Evolutionary conservation across 2,888 invertebrate genomes (phyloP), one percentile per base, ranked within the genome.

Genomic region (Synergus laeviventris): DNA sequence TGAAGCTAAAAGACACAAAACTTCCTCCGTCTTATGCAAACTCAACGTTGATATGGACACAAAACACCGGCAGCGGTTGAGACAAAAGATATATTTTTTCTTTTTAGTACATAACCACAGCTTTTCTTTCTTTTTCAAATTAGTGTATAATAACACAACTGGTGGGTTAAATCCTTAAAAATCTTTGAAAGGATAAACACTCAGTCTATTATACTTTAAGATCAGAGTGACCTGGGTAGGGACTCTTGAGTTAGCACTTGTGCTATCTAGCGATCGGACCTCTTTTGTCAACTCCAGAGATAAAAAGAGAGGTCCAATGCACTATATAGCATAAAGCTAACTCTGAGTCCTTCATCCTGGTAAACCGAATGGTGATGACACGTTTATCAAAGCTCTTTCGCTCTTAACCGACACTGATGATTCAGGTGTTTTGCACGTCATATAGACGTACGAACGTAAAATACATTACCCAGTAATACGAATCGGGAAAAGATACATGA

Each of bases 401-500:
- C 56, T 56, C 56, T 82, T 81, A 79, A 84, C 83, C 81, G 79
- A 45, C 80, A 81, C 83, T 66, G 76, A 73, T 73, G 61, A 24
- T 62, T 78, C 60, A 76, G 73, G 80, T 21, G 11, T 56, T 56
- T 21, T 24, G 21, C 56, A 12, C 21, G 9, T 21, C 12, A 21
- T 56, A 21, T 56, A 21, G 21, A 14, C 42, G 42, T 24, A 21
- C 56, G 56, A 78, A 79, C 73, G 73, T 79, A 78, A 80, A 76
- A 86, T 86, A 85, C 86, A 74, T 85, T 85, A 85, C 84, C 84
- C 62, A 82, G 75, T 66, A 42, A 78, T 31, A 73, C 11, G 73
- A 75, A 81, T n/a, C 66, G 45, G 18, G 76, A 76, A 80, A 79
- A 75, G 77, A 79, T 77, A 80, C 74, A 73, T 49, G 54, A 62